Evolutionary conservation across 1,140 invertebrate species (phyloP).

Genomic region (Drosophila lowei): DNA sequence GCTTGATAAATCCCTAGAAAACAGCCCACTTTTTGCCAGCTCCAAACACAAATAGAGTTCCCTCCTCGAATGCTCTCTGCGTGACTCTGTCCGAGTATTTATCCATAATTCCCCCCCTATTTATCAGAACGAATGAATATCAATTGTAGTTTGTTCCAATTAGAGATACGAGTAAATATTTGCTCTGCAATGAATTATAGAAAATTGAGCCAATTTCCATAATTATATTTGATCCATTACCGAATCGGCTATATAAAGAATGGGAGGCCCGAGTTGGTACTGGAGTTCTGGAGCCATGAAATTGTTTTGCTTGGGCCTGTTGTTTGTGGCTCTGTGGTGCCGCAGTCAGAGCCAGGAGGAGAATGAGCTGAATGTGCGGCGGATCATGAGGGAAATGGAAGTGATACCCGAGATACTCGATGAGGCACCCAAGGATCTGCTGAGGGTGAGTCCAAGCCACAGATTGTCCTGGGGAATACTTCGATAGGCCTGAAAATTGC

Average conservation of each 20-base stretch:
- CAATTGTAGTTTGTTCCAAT: conserved; percentile 10
- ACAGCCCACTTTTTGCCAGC: no score
- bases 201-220: conserved; percentile 29
- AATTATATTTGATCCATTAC: conserved; percentile 30
- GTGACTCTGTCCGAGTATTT: conserved; percentile 2
- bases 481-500: neutral
- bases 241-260: conserved; percentile 20
- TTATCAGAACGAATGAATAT: conserved; percentile 26
- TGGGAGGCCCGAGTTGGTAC: no score
- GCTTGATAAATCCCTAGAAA: no score
- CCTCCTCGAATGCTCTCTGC: neutral
- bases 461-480: no score
- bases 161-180: conserved; percentile 19
- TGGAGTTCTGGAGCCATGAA: conserved; percentile 40
- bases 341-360: conserved; percentile 26
- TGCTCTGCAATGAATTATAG: neutral
- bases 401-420: conserved; percentile 88
- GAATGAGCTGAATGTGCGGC: conserved; percentile 43
- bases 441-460: conserved; percentile 30
- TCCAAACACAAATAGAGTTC: no score
- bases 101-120: conserved; percentile 12
- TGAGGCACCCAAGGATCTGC: conserved; percentile 84
- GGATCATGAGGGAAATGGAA: conserved; percentile 80
- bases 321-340: conserved; percentile 15
- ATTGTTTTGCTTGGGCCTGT: conserved; percentile 19